Evolutionary conservation across 30 jellyfish, hydroid and myxozoan species (phyloP).

Genomic region (Hydra vulgaris): DNA sequence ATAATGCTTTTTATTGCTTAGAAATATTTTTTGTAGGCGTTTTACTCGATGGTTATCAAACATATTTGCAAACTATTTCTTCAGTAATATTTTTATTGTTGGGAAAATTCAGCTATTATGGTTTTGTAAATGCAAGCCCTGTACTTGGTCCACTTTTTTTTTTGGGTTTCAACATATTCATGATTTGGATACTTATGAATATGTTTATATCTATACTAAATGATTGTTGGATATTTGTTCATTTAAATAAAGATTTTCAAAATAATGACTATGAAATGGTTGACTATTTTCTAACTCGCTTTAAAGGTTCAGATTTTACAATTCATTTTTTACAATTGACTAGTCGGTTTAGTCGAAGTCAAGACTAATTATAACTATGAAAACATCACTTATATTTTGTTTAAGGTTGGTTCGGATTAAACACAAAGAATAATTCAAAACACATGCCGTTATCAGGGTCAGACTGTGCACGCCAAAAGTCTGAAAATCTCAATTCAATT

Average conservation of each 20-base stretch:
- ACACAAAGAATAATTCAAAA: no score
- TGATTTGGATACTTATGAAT: slow-evolving; percentile 80
- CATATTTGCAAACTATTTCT: slow-evolving; percentile 60
- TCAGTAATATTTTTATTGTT: slow-evolving; percentile 78
- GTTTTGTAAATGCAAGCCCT: slow-evolving; percentile 65
- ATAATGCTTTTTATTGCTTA: no score
- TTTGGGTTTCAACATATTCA: slow-evolving; percentile 68
- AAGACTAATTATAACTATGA: no score
- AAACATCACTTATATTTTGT: no score
- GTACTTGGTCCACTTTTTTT: slow-evolving; percentile 90
- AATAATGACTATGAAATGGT: slow-evolving; percentile 85
- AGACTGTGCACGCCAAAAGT: no score
- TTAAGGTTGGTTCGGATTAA: no score
- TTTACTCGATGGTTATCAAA: slow-evolving; percentile 64
- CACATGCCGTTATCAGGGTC: no score
- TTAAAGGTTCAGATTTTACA: no score
- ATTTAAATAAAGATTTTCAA: slow-evolving; percentile 37
- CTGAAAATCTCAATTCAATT: no score
- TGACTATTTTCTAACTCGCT: slow-evolving; percentile 62
- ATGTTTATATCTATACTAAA: slow-evolving; percentile 87
- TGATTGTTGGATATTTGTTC: slow-evolving; percentile 68
- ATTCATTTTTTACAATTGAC: no score
- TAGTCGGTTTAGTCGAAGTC: no score
- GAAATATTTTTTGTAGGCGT: slow-evolving; percentile 17
- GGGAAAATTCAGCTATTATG: slow-evolving; percentile 87